Conservation (phyloP, 92 coral and sea anemone species). For the Meandrina meandrites region DNA sequence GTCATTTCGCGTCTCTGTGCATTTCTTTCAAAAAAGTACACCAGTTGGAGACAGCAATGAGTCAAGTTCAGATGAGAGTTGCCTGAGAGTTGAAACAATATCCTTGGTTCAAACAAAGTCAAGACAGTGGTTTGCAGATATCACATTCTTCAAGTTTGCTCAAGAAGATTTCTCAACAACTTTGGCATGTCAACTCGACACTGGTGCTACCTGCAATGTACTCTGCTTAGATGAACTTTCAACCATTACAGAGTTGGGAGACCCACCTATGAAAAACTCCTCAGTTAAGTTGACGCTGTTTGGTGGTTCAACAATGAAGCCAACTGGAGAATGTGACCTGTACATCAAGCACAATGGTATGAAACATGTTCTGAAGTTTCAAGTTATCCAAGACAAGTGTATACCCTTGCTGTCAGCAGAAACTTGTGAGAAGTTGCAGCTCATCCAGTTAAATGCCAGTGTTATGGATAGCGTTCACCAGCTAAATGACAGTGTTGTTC, state of each 20-base stretch:
- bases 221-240: conserved; percentile 9
- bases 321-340: background rate
- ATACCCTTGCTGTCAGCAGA: conserved; percentile 53
- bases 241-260: background rate
- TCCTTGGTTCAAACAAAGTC: conserved; percentile 24
- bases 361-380: conserved; percentile 20
- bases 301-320: background rate
- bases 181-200: conserved; percentile 30
- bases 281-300: background rate
- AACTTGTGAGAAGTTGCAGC: conserved; percentile 40
- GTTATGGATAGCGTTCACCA: background rate
- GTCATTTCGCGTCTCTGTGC: conserved; percentile 42
- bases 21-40: conserved; percentile 6
- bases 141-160: conserved; percentile 23
- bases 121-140: conserved; percentile 26
- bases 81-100: conserved; percentile 15
- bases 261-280: conserved; percentile 3
- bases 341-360: background rate
- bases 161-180: conserved; percentile 21
- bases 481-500: conserved; percentile 2
- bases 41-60: background rate
- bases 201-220: conserved; percentile 36
- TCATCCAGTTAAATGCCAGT: conserved; percentile 25
- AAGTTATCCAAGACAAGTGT: conserved; percentile 22
- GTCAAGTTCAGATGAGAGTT: conserved; percentile 23